Evolutionary conservation across 2,113 vertebrate genomes (phyloP).

Genomic region (Sitta europaea): DNA sequence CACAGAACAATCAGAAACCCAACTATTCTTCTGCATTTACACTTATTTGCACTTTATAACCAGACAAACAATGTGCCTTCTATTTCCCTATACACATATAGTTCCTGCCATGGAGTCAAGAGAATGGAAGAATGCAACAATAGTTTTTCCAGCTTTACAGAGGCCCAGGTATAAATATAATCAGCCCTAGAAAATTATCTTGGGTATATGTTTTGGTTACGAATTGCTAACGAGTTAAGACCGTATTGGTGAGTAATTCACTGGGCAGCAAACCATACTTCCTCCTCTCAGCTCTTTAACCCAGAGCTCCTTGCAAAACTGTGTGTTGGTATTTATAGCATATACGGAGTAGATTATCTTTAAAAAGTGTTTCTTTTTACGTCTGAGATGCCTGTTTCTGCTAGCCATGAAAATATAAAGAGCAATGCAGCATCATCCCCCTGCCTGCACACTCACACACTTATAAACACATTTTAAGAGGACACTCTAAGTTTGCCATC

Average conservation of each 20-base stretch:
- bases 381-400: neutral
- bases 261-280: constrained; percentile 6
- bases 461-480: constrained; percentile 41
- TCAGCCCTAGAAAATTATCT: neutral
- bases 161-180: neutral
- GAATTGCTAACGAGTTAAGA: neutral
- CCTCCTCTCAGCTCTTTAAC: neutral
- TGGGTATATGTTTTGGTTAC: neutral
- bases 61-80: neutral
- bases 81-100: neutral
- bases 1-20: neutral
- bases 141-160: neutral
- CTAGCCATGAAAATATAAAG: neutral
- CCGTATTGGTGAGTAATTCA: neutral
- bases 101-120: neutral
- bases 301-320: neutral
- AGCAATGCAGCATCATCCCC: neutral
- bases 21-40: neutral
- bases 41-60: neutral
- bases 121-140: neutral
- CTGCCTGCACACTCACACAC: neutral
- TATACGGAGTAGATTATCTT: neutral
- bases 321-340: constrained; percentile 20
- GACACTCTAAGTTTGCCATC: constrained; percentile 33
- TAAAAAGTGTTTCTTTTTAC: constrained; percentile 14